Evolutionary conservation across 1,140 invertebrate genomes (phyloP).

Genomic region (Hermetia illucens): DNA sequence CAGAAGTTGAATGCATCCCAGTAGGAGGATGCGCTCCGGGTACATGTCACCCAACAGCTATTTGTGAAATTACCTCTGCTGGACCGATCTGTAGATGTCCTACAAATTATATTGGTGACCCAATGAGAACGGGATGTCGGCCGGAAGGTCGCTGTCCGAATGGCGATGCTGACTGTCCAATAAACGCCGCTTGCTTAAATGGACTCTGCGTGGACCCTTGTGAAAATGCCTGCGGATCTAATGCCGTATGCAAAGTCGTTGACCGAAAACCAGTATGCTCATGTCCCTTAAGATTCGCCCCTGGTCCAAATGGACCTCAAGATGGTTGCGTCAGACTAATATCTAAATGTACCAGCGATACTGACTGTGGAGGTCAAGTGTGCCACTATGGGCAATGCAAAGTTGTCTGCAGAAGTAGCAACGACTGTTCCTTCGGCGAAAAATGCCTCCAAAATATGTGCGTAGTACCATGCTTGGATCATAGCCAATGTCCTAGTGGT

Average conservation of each 20-base stretch:
- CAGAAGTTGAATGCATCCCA: conserved; percentile 61
- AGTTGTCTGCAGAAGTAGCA: conserved; percentile 58
- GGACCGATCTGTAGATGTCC: conserved; percentile 64
- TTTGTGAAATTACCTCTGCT: conserved; percentile 51
- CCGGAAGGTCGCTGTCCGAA: conserved; percentile 54
- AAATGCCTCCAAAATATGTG: conserved; percentile 65
- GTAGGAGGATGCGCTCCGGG: conserved; percentile 55
- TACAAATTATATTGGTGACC: conserved; percentile 57
- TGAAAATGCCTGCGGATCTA: conserved; percentile 56
- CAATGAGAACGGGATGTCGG: conserved; percentile 51
- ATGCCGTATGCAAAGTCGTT: conserved; percentile 59
- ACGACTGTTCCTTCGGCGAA: conserved; percentile 68
- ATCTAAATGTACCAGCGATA: conserved; percentile 48
- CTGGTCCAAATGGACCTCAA: conserved; percentile 39
- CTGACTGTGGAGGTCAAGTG: conserved; percentile 59
- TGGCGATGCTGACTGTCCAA: conserved; percentile 59
- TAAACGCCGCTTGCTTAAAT: conserved; percentile 53
- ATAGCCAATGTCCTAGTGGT: conserved; percentile 61
- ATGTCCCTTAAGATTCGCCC: conserved; percentile 57
- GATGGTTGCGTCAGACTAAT: conserved; percentile 57
- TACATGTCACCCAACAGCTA: conserved; percentile 65
- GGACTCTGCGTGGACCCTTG: conserved; percentile 65
- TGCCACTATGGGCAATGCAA: conserved; percentile 74
- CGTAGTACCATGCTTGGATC: conserved; percentile 56
- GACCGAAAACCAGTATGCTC: conserved; percentile 59